phyloP scores from a whole-genome alignment of 1,140 invertebrate genomes.

The Zaprionus tsacasi region DNA sequence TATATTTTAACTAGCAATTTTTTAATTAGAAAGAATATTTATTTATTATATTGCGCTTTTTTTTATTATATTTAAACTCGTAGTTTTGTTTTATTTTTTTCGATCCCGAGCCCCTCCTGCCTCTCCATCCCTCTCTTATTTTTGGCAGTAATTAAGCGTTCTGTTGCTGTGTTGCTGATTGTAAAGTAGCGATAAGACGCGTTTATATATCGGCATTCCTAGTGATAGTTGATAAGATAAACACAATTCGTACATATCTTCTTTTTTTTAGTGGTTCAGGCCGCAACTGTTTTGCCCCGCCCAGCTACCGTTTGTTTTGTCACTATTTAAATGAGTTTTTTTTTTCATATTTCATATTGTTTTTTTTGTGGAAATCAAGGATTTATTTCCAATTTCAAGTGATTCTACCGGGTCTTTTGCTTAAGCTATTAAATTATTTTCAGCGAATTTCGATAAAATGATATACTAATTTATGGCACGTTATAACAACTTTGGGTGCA shows the following conservation, averaged over 20 bases:
- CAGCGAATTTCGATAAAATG: not conserved
- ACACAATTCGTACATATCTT: slow-evolving; percentile 21
- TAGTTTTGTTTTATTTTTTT: not conserved
- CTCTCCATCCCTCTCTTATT: slow-evolving; percentile 2
- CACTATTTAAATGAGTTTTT: slow-evolving; percentile 51
- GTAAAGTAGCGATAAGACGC: slow-evolving; percentile 54
- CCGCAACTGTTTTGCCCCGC: slow-evolving; percentile 44
- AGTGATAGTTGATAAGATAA: slow-evolving; percentile 60
- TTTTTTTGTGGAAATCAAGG: not conserved
- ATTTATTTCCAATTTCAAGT: slow-evolving; percentile 4
- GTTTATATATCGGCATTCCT: slow-evolving; percentile 68
- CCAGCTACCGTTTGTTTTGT: slow-evolving; percentile 36
- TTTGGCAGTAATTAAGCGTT: slow-evolving; percentile 60
- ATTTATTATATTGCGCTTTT: not conserved
- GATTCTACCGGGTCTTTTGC: not conserved
- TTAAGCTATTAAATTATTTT: slow-evolving; percentile 17
- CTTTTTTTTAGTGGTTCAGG: slow-evolving; percentile 27
- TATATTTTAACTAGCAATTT: not conserved
- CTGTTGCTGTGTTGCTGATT: slow-evolving; percentile 44
- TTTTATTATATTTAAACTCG: not conserved
- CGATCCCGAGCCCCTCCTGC: not conserved
- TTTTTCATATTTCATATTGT: not conserved
- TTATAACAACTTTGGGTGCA: slow-evolving; percentile 13
- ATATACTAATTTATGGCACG: not conserved
- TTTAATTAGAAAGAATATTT: too few species aligned